These are phyloP conservation scores for Mimachlamys varia DNA, from an alignment of 2,888 invertebrate genomes.

Conservation along the genomic window DNA sequence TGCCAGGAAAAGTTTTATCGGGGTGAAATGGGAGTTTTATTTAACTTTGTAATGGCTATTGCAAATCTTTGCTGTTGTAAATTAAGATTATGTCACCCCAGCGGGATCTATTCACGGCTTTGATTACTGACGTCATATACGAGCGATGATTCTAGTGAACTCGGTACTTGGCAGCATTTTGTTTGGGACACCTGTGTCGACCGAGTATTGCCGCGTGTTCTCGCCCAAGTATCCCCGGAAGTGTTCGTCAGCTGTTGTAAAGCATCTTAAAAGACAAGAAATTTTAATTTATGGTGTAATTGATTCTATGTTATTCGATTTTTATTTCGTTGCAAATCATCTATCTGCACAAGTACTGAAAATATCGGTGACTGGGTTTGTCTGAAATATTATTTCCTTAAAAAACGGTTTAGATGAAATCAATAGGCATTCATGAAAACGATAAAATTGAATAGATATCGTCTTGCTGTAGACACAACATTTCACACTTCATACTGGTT, in stretches of 20 bases:
- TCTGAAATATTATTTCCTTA: not conserved
- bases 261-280: not conserved
- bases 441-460: not conserved
- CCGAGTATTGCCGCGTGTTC: not conserved
- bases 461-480: not conserved
- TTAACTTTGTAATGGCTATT: not conserved
- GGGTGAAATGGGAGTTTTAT: not conserved
- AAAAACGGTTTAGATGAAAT: too few species aligned
- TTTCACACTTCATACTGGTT: not conserved
- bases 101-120: not conserved
- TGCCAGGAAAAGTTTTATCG: not conserved
- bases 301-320: not conserved
- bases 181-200: not conserved
- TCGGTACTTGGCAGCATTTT: not conserved
- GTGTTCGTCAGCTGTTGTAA: not conserved
- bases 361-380: not conserved
- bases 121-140: not conserved
- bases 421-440: too few species aligned
- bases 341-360: not conserved
- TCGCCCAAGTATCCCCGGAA: conserved; percentile 21
- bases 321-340: not conserved
- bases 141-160: not conserved
- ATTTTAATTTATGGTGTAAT: not conserved
- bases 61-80: not conserved
- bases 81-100: conserved; percentile 28